These are phyloP conservation scores for Chrosomus eos DNA, from an alignment of 2,797 vertebrate genomes.

Conservation along the genomic window DNA sequence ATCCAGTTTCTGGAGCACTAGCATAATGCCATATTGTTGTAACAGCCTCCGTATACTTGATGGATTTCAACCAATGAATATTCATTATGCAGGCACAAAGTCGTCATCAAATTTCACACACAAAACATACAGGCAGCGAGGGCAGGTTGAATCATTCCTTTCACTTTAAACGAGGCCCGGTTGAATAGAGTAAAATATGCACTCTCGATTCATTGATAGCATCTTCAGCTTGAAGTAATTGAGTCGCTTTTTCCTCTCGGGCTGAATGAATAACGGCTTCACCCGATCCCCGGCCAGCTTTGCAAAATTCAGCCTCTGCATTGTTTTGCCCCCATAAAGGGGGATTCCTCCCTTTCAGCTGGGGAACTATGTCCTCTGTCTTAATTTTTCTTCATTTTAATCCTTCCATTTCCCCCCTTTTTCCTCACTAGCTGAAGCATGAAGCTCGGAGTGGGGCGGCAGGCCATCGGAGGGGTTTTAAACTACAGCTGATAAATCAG, in stretches of 20 bases:
- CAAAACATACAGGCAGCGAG: slow-evolving; percentile 74
- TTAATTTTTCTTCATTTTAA: slow-evolving; percentile 99
- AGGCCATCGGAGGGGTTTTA: slow-evolving; percentile 78
- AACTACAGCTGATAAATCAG: slow-evolving; percentile 89
- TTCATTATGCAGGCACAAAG: slow-evolving; percentile 84
- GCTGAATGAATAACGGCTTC: slow-evolving; percentile 99
- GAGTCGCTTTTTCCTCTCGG: slow-evolving; percentile 90
- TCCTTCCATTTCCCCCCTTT: slow-evolving; percentile 88
- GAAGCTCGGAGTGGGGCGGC: slow-evolving; percentile 86
- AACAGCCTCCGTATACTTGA: slow-evolving; percentile 61
- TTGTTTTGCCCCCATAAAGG: slow-evolving; percentile 84
- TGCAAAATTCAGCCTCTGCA: slow-evolving; percentile 84
- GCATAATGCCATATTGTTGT: slow-evolving; percentile 66
- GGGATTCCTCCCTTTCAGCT: slow-evolving; percentile 89
- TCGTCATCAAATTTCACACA: slow-evolving; percentile 92
- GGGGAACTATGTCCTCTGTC: slow-evolving; percentile 86
- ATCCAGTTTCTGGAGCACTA: slow-evolving; percentile 43
- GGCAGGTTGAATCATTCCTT: slow-evolving; percentile 93
- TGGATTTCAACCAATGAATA: slow-evolving; percentile 77
- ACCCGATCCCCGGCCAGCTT: slow-evolving; percentile 92
- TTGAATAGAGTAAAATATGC: slow-evolving; percentile 97
- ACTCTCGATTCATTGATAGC: slow-evolving; percentile 97
- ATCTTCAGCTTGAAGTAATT: slow-evolving; percentile 99
- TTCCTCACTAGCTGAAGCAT: slow-evolving; percentile 97
- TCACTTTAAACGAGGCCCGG: slow-evolving; percentile 91